Evolutionary conservation across 2,797 vertebrate genomes (phyloP).

Genomic region (Lerista edwardsae): DNA sequence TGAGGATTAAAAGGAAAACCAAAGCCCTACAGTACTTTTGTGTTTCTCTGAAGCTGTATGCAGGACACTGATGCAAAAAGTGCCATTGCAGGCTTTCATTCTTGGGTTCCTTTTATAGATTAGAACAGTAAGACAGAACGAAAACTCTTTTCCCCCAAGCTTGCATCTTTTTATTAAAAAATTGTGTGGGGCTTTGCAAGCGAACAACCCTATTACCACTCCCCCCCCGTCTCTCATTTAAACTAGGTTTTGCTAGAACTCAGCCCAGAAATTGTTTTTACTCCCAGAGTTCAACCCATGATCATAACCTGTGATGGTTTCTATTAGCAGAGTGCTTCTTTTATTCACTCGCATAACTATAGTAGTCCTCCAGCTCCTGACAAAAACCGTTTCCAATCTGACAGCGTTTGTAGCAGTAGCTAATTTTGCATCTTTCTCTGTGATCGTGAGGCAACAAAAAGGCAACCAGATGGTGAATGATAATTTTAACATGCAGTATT

Average conservation of each 20-base stretch:
- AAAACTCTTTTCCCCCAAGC: not conserved
- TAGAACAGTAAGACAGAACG: not conserved
- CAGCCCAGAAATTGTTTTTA: not conserved
- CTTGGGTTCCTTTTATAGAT: not conserved
- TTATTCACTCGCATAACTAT: no score
- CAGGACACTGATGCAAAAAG: no score
- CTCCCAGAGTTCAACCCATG: not conserved
- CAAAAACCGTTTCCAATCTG: not conserved
- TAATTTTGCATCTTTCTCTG: not conserved
- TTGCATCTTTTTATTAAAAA: not conserved
- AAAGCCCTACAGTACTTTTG: not conserved
- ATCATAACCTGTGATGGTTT: no score
- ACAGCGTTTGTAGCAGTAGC: not conserved
- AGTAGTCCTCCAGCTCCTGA: not conserved
- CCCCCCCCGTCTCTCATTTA: not conserved
- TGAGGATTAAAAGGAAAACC: not conserved
- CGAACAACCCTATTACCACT: not conserved
- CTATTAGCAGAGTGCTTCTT: not conserved
- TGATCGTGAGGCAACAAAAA: not conserved
- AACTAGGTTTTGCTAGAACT: not conserved
- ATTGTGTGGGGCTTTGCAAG: not conserved
- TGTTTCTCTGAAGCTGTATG: no score
- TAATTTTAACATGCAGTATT: no score
- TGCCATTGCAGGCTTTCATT: not conserved
- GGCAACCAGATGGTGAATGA: not conserved